Conservation (phyloP, 2,888 invertebrate genomes). For the Cremastinae sp. region DNA sequence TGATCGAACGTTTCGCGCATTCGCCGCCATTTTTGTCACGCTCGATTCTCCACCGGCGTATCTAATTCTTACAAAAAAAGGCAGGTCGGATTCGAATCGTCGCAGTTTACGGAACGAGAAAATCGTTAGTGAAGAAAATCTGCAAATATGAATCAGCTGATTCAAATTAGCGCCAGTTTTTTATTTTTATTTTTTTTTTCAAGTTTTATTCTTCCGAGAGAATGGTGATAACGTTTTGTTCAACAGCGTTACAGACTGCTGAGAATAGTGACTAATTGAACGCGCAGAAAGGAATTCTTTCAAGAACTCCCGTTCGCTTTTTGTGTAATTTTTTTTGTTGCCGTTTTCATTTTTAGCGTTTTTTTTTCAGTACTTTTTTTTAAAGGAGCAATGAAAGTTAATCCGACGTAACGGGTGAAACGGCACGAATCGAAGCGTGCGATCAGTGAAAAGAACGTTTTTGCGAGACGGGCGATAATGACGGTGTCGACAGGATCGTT, state of each 20-base stretch:
- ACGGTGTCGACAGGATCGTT: conserved; percentile 57
- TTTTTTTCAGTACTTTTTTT: conserved; percentile 35
- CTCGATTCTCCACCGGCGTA: conserved; percentile 67
- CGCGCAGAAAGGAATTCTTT: conserved; percentile 38
- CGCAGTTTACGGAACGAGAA: background rate
- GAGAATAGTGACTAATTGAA: conserved; percentile 37
- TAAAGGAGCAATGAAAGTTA: conserved; percentile 43
- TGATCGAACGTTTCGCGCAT: conserved; percentile 49
- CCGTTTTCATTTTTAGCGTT: conserved; percentile 11
- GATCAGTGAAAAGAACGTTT: conserved; percentile 47
- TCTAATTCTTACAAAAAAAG: conserved; percentile 29
- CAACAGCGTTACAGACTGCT: background rate
- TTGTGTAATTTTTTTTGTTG: conserved; percentile 9
- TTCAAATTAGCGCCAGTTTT: background rate
- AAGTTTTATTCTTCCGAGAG: background rate
- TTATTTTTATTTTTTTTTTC: background rate
- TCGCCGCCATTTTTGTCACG: conserved; percentile 74
- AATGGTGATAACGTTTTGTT: background rate
- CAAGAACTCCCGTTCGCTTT: conserved; percentile 20
- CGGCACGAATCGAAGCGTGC: conserved; percentile 56
- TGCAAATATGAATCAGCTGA: too few species aligned
- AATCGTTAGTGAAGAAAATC: background rate
- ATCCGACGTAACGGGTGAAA: conserved; percentile 55
- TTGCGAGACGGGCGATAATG: conserved; percentile 47
- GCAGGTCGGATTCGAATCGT: conserved; percentile 6